Percentiles rank a stretch among this genome's conserved stretches.
These are phyloP conservation scores for Odocoileus virginianus DNA, from an alignment of 2,113 vertebrate genomes.

Conservation along the genomic window DNA sequence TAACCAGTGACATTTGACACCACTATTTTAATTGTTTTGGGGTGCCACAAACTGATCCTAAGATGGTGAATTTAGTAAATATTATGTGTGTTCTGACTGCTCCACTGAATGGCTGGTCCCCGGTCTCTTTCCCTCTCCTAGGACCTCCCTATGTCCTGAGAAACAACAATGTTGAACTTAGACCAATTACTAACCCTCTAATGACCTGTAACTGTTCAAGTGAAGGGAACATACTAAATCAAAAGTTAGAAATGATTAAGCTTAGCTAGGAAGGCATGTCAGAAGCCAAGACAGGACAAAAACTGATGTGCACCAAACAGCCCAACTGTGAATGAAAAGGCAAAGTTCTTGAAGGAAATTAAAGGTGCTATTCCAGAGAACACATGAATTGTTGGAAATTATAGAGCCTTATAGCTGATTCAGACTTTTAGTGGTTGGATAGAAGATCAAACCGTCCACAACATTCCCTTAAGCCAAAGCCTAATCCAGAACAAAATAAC, in stretches of 20 bases:
- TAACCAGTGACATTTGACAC: neutral
- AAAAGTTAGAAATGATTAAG: neutral
- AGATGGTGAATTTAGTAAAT: neutral
- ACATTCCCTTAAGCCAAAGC: neutral
- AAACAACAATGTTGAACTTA: neutral
- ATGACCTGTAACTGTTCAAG: neutral
- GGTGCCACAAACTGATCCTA: neutral
- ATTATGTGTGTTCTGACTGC: neutral
- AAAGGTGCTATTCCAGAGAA: neutral
- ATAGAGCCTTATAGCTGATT: neutral
- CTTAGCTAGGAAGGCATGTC: neutral
- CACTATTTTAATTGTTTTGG: neutral
- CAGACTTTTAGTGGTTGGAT: neutral
- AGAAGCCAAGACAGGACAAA: neutral
- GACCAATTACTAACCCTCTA: neutral
- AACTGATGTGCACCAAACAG: neutral
- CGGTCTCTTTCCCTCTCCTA: neutral
- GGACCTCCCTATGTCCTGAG: neutral
- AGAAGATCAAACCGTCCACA: neutral
- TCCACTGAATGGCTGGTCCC: neutral
- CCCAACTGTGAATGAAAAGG: neutral
- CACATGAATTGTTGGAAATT: neutral
- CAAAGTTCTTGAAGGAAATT: neutral
- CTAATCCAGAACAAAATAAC: neutral
- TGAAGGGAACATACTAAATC: neutral